Percentiles rank a stretch among this genome's conserved stretches.
Conservation (phyloP, 92 coral and sea anemone species). For the Porites lobata region DNA sequence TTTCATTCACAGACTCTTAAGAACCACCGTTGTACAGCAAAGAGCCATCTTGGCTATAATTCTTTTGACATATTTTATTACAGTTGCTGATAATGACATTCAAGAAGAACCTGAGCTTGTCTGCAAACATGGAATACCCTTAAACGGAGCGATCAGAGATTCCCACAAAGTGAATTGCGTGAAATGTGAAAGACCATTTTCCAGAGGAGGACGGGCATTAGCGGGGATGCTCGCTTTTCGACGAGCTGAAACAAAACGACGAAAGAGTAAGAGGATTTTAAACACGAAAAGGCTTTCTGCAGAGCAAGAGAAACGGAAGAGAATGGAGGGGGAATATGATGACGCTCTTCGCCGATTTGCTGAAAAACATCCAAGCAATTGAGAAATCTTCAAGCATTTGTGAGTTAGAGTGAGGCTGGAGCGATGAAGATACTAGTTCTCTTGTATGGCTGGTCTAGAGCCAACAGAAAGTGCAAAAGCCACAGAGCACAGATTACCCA, state of each 20-base stretch:
- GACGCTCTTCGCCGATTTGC: constrained; percentile 66
- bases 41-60: neutral
- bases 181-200: constrained; percentile 70
- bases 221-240: constrained; percentile 62
- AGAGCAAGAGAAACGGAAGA: constrained; percentile 50
- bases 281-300: constrained; percentile 22
- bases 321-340: constrained; percentile 32
- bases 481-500: too few relatives aligned
- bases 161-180: constrained; percentile 63
- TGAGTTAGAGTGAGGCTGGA: neutral
- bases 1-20: too few relatives aligned
- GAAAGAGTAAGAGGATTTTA: constrained; percentile 44
- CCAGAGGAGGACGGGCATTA: constrained; percentile 77
- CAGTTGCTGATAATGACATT: neutral
- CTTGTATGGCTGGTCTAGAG: too few relatives aligned
- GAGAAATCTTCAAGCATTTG: neutral
- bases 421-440: neutral
- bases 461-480: too few relatives aligned
- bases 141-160: constrained; percentile 39
- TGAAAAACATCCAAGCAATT: constrained; percentile 41
- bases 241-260: constrained; percentile 38
- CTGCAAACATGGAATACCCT: constrained; percentile 68
- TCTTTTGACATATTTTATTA: neutral
- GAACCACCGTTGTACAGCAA: too few relatives aligned
- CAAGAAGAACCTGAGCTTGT: constrained; percentile 14